A percentile compares a stretch with the other conserved stretches of the same genome.
Evolutionary conservation across 1,140 invertebrate species (phyloP).

Genomic region (Brachionus manjavacas): DNA sequence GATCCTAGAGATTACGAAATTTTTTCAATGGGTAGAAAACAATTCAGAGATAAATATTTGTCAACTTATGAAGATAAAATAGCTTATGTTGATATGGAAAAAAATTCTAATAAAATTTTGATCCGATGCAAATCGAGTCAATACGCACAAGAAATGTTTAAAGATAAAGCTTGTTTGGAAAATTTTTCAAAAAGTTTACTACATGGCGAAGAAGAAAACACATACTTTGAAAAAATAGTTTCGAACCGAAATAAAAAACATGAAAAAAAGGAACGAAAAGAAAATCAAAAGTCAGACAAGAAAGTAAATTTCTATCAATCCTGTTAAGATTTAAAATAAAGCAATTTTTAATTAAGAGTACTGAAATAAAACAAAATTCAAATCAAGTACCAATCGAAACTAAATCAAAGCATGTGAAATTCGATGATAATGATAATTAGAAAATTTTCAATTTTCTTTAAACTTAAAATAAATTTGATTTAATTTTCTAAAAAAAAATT

Average conservation of each 20-base stretch:
- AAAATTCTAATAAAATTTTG: constrained; percentile 32
- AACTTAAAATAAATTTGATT: not conserved
- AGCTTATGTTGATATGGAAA: constrained; percentile 26
- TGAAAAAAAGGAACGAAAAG: constrained; percentile 23
- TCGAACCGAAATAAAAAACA: constrained; percentile 28
- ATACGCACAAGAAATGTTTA: not conserved
- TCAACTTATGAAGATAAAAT: not conserved
- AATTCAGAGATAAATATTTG: constrained; percentile 13
- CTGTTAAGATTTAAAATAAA: too few species aligned
- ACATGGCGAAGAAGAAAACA: not conserved
- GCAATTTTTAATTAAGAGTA: not conserved
- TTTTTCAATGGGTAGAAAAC: not conserved
- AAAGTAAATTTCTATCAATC: not conserved
- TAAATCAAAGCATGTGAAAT: constrained; percentile 4
- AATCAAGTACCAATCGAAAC: not conserved
- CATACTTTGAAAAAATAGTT: constrained; percentile 29
- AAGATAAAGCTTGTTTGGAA: not conserved
- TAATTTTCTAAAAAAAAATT: not conserved
- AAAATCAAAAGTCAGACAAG: not conserved
- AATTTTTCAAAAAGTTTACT: not conserved
- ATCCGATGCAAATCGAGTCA: not conserved
- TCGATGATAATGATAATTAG: constrained; percentile 13
- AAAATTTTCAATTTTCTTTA: not conserved
- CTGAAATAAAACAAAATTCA: not conserved
- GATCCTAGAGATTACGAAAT: constrained; percentile 9